A percentile compares a stretch with the other conserved stretches of the same genome.
phyloP scores from a whole-genome alignment of 2,113 vertebrate genomes.

The Limanda limanda region DNA sequence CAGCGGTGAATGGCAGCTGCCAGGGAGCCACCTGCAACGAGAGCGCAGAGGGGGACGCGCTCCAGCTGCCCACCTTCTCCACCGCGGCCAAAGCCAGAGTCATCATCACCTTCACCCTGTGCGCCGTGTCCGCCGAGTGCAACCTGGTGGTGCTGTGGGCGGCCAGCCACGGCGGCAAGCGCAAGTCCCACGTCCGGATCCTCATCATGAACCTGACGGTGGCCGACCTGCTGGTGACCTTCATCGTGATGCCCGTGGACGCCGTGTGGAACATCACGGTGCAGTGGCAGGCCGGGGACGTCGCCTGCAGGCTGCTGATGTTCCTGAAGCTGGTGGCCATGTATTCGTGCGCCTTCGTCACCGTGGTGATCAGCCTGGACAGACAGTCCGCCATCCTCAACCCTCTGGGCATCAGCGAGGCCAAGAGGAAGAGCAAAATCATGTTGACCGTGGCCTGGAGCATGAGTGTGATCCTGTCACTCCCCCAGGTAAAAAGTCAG shows the following conservation, averaged over 20 bases:
- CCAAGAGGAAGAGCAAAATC: conserved; percentile 84
- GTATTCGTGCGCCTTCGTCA: conserved; percentile 89
- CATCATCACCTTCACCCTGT: conserved; percentile 85
- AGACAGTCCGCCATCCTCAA: conserved; percentile 87
- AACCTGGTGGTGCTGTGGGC: conserved; percentile 85
- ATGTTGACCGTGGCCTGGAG: conserved; percentile 86
- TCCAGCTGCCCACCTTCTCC: conserved; percentile 88
- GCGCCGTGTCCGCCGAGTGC: conserved; percentile 80
- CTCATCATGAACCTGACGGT: conserved; percentile 87
- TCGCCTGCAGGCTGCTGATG: conserved; percentile 88
- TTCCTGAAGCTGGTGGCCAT: conserved; percentile 90
- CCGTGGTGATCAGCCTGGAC: conserved; percentile 89
- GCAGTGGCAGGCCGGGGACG: conserved; percentile 87
- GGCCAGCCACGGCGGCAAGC: conserved; percentile 76
- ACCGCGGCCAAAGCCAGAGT: conserved; percentile 86
- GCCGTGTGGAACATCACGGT: conserved; percentile 90
- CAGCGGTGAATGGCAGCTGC: conserved; percentile 70
- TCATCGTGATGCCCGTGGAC: conserved; percentile 90
- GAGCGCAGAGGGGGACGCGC: conserved; percentile 57
- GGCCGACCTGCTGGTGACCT: conserved; percentile 87
- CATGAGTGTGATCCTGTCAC: conserved; percentile 84
- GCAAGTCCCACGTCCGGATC: conserved; percentile 84
- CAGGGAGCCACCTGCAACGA: conserved; percentile 55
- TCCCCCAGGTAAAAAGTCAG: conserved; percentile 84
- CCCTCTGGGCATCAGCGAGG: conserved; percentile 84